Conservation (phyloP, 2,888 invertebrate species). For the Rosalia funebris region DNA sequence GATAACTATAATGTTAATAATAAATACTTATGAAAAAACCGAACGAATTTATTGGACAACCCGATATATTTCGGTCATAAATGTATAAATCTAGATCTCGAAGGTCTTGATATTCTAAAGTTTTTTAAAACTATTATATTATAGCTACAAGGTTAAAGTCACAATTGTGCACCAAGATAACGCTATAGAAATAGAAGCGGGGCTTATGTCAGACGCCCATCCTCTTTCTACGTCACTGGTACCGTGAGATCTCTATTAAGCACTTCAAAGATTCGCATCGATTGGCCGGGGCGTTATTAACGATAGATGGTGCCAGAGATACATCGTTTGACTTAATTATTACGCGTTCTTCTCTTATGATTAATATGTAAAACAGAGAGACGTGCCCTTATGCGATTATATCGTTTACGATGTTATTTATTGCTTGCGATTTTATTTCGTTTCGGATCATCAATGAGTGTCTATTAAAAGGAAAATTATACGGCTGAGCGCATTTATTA, state of each 20-base stretch:
- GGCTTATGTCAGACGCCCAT: no score
- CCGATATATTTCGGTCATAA: no score
- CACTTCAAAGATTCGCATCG: slow-evolving; percentile 12
- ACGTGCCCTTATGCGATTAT: slow-evolving; percentile 22
- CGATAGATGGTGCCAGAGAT: slow-evolving; percentile 24
- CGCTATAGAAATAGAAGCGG: no score
- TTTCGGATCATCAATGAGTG: not conserved
- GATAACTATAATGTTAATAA: no score
- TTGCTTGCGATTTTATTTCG: slow-evolving; percentile 1
- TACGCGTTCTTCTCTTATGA: slow-evolving; percentile 11
- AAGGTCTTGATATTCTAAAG: no score
- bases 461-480: slow-evolving; percentile 14
- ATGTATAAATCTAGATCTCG: no score
- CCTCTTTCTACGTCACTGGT: slow-evolving; percentile 1
- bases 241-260: not conserved
- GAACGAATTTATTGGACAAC: no score
- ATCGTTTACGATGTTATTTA: slow-evolving; percentile 22
- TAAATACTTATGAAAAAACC: no score
- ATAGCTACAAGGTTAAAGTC: no score
- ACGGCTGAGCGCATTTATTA: not conserved
- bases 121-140: no score
- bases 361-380: slow-evolving; percentile 23
- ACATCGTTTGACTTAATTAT: slow-evolving; percentile 20
- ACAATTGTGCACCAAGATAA: no score
- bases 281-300: slow-evolving; percentile 7